Base-by-base conservation (phyloP, 2,113 vertebrate genomes). In the Leptobrachium ailaonicum region DNA sequence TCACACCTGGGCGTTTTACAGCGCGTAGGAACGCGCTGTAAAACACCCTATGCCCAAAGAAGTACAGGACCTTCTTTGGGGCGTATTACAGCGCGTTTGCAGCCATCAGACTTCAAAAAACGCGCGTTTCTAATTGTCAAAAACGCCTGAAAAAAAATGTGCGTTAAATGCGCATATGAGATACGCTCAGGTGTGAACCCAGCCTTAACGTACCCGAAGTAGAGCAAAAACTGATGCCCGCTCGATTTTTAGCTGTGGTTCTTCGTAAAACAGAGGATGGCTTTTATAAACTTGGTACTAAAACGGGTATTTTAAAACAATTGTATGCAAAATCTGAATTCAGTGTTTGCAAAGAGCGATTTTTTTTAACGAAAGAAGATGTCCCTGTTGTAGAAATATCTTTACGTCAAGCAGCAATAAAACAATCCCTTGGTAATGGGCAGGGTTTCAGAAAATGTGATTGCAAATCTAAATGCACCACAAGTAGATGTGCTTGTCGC, bases 261-360 rank as follows among this genome's bases (percentile, higher is more conserved):
- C 32, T 67, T 41, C 3, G 63, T 14, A 66, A 20, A 66, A 32
- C 12, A 66, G 63, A 66, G 32, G 32, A 41, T 41, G 66, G 41
- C 66, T 67, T 67, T 41, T 67, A 67, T 67, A 67, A 67, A 67
- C 66, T 67, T 41, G 66, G 32, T 41, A 66, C 32, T 67, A 67
- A 67, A 67, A 67, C 5, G 6, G 66, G 66, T 67, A 67, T 41
- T 41, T 41, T 67, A 8, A 67, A 67, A 41, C 66, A 67, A 41
- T 41, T 67, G 32, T 67, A 67, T 41, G 41, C 66, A 67, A 41
- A 41, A 41, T 41, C 32, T 13, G 32, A 67, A 41, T 67, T 67
- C 66, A 7, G 1, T 9, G 10, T 67, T 67, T 67, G 66, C 2
- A 67, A 67, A 41, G 66, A 41, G 41, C 41, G 41, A 1, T 67